Percentiles rank a stretch among this genome's conserved stretches.
phyloP scores from a whole-genome alignment of 2,797 vertebrate genomes.

The Oreonectes daqikongensis region DNA sequence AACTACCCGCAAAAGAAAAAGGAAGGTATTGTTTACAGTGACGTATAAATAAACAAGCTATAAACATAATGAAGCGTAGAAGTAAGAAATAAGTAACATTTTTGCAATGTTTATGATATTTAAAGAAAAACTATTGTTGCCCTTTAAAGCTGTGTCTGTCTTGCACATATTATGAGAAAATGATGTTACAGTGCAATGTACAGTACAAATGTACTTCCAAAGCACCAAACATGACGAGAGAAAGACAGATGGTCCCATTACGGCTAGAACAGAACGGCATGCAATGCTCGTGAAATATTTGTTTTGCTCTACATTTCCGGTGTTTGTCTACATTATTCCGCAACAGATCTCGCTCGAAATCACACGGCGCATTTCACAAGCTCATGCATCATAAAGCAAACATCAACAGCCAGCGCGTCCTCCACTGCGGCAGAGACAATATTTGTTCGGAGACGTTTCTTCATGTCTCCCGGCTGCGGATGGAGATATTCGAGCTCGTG shows the following conservation, averaged over 20 bases:
- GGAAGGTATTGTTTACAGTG: neutral
- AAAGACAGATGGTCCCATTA: neutral
- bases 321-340: slow-evolving; percentile 13
- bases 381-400: slow-evolving; percentile 6
- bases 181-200: neutral
- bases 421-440: neutral
- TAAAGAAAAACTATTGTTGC: neutral
- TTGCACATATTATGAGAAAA: neutral
- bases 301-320: slow-evolving; percentile 6
- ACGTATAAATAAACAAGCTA: neutral
- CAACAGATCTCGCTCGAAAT: slow-evolving; percentile 1
- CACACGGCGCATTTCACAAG: slow-evolving; percentile 1
- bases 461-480: slow-evolving; percentile 1
- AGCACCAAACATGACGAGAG: neutral
- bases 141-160: neutral
- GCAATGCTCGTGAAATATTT: neutral
- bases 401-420: neutral
- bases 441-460: neutral
- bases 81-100: neutral
- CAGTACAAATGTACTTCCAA: neutral
- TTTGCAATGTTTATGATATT: neutral
- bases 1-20: neutral
- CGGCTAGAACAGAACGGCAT: neutral
- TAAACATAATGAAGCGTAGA: neutral
- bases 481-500: neutral